A percentile compares a stretch with the other conserved stretches of the same genome.
Evolutionary conservation across 2,888 invertebrate genomes (phyloP).

Genomic region (Dolichomitus sp.): DNA sequence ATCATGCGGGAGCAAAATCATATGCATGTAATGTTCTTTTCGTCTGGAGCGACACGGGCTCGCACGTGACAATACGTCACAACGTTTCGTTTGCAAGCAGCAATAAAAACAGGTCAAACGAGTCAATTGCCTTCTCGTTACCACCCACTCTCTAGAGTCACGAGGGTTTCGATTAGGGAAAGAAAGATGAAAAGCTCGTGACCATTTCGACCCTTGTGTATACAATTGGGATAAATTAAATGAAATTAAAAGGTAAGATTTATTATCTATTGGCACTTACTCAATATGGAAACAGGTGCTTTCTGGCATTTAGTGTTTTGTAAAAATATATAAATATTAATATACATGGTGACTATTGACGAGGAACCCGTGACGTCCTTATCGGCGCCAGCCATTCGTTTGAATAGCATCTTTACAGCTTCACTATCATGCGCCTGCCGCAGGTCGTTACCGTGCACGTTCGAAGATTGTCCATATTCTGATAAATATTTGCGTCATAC

Average conservation of each 20-base stretch:
- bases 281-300: neutral
- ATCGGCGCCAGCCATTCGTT: neutral
- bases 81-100: neutral
- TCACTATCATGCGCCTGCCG: neutral
- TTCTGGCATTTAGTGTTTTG: no score
- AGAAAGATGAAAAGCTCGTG: neutral
- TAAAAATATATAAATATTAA: neutral
- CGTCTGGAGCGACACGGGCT: no score
- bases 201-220: neutral
- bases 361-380: neutral
- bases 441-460: neutral
- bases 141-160: neutral
- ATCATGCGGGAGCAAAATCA: constrained; percentile 11
- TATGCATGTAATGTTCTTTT: constrained; percentile 14
- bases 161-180: neutral
- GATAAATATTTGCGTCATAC: neutral
- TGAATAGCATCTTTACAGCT: neutral
- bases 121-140: constrained; percentile 12
- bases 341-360: neutral
- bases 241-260: neutral
- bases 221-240: neutral
- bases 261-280: neutral
- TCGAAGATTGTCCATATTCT: neutral
- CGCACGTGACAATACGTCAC: constrained; percentile 20
- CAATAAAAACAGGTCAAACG: constrained; percentile 10